Percentiles rank a stretch among this genome's conserved stretches.
These are phyloP conservation scores for Orchesella cincta DNA, from an alignment of 1,140 invertebrate species.

Conservation along the genomic window DNA sequence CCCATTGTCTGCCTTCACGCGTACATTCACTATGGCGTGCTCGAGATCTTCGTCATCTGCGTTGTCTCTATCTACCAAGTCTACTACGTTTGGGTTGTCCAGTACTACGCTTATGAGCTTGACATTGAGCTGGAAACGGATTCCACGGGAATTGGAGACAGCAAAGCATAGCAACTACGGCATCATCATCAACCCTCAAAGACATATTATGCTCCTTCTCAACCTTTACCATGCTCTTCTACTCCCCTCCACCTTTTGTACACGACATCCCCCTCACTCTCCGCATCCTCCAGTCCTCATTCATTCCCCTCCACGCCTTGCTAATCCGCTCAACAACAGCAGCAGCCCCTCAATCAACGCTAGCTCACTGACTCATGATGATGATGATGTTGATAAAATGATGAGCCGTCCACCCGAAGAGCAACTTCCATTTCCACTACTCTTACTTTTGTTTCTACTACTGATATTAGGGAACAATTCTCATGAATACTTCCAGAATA, in stretches of 20 bases:
- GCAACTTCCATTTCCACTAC: background rate
- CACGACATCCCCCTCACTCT: no score
- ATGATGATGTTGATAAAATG: background rate
- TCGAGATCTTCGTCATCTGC: conserved; percentile 26
- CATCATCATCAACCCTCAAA: background rate
- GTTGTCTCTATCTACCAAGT: conserved; percentile 32
- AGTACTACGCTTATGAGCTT: conserved; percentile 39
- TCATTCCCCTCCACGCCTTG: background rate
- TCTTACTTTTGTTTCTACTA: background rate
- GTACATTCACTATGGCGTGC: conserved; percentile 37
- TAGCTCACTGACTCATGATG: background rate
- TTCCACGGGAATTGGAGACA: conserved; percentile 25
- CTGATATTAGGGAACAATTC: background rate
- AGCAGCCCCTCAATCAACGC: no score
- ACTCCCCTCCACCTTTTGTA: no score
- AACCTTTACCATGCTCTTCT: no score
- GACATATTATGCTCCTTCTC: no score
- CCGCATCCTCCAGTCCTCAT: background rate
- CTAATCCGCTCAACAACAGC: background rate
- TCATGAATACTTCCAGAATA: background rate
- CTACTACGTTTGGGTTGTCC: conserved; percentile 39
- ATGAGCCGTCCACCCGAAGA: background rate
- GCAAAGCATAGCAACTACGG: background rate
- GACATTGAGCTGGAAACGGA: conserved; percentile 39
- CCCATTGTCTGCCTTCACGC: conserved; percentile 34